These are phyloP conservation scores for Chloroceryle amazona DNA, from an alignment of 2,797 vertebrate genomes.

Conservation along the genomic window DNA sequence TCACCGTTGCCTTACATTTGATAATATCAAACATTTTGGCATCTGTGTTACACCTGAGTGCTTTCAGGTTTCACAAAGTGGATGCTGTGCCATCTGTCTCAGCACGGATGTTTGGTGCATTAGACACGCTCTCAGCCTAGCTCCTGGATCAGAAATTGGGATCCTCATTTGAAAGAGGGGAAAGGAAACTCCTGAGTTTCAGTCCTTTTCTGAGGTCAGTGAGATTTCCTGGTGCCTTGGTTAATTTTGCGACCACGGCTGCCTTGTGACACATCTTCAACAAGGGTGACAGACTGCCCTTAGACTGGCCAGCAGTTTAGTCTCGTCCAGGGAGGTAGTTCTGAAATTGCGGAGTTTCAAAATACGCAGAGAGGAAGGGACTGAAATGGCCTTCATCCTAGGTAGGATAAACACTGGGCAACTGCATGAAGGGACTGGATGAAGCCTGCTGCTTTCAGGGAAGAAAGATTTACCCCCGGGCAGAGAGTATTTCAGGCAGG, in stretches of 20 bases:
- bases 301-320: neutral
- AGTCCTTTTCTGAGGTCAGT: neutral
- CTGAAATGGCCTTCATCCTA: neutral
- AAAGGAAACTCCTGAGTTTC: neutral
- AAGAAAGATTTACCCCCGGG: conserved; percentile 3
- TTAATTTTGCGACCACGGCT: neutral
- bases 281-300: neutral
- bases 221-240: neutral
- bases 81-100: conserved; percentile 55
- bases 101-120: neutral
- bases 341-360: neutral
- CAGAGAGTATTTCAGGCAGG: neutral
- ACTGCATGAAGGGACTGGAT: neutral
- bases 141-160: neutral
- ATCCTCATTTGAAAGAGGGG: neutral
- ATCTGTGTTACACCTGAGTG: conserved; percentile 58
- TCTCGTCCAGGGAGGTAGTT: neutral
- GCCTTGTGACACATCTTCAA: rapidly evolving
- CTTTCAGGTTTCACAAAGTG: conserved; percentile 38
- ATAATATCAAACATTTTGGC: conserved; percentile 12
- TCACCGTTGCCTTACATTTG: conserved; percentile 40
- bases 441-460: neutral
- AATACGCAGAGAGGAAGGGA: neutral
- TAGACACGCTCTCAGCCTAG: neutral
- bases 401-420: neutral